Evolutionary conservation across 2,888 invertebrate genomes (phyloP), one percentile per base, ranked within the genome.

Genomic region (Bellardia pandia): DNA sequence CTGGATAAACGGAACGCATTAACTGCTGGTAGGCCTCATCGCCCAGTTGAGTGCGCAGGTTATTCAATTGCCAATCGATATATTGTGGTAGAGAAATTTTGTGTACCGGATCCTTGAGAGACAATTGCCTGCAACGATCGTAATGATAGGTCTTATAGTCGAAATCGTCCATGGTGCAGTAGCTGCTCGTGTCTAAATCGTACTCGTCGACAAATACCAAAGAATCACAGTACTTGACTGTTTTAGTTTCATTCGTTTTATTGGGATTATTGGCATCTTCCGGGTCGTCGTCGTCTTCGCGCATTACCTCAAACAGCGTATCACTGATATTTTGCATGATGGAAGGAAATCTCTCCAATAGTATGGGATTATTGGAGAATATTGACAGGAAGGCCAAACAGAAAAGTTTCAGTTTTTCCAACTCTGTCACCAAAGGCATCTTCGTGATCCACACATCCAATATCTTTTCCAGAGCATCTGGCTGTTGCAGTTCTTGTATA

Each of bases 351-450:
- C 96, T 94, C 90, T 96, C 95, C 81, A 97, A 93, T 60, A 98
- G 95, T 37, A 95, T 94, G 81, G 95, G 94, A 91, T 96, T 96
- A 90, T 96, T 96, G 68, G 96, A 96, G 84, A 97, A 94, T 69
- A 96, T 93, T 71, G 96, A 96, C 11, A 95, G 95, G 58, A 97
- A 93, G n/a, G 96, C 96, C 93, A 94, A 90, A 93, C 96, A 96
- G 88, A 97, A 95, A 45, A 98, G 94, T 93, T 99, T 99, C 91
- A 97, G 95, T 93, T 97, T 95, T 91, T 98, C 97, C 9, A 96
- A 95, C 89, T 97, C 97, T 0, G 96, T 95, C 3, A 98, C 96
- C 76, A 96, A 94, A 56, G 96, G 95, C 96, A 98, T 96, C 93
- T 96, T 96, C 88, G 95, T 95, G 8, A 97, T 95, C 97, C 98